Percentiles rank a stretch among this genome's conserved stretches.
Evolutionary conservation across 2,113 vertebrate genomes (phyloP).

Genomic region (Myrmecophaga tridactyla): DNA sequence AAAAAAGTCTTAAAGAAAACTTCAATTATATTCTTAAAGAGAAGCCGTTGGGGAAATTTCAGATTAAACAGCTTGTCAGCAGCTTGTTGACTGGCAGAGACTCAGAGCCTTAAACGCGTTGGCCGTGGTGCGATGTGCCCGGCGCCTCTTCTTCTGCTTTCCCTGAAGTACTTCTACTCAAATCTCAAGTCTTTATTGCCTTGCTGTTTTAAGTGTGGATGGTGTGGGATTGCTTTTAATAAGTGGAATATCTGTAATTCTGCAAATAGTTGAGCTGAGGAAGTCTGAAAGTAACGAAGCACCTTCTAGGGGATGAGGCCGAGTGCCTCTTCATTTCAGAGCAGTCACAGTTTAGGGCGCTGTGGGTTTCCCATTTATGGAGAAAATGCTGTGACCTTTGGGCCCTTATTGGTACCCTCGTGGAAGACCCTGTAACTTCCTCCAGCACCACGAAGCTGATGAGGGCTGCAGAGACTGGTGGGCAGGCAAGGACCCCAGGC

Average conservation of each 20-base stretch:
- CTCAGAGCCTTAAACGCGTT: too few relatives aligned
- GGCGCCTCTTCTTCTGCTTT: not conserved
- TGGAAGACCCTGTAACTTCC: slow-evolving; percentile 52
- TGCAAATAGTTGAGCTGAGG: slow-evolving; percentile 16
- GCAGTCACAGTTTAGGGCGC: not conserved
- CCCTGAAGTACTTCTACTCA: not conserved
- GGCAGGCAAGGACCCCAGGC: too few relatives aligned
- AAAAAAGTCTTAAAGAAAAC: not conserved
- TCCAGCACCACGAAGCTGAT: slow-evolving; percentile 38
- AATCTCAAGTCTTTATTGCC: not conserved
- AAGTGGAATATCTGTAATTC: not conserved
- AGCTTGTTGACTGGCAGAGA: not conserved
- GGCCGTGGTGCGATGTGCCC: too few relatives aligned
- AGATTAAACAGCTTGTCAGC: too few relatives aligned
- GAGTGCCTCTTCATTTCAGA: slow-evolving; percentile 8
- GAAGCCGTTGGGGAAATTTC: not conserved
- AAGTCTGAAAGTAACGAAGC: not conserved
- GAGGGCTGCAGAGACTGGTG: slow-evolving; percentile 18
- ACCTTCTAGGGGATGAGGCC: not conserved
- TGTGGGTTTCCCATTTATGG: not conserved
- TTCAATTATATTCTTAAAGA: slow-evolving; percentile 14
- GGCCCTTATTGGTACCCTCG: too few relatives aligned
- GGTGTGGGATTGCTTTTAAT: not conserved
- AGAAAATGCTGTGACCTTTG: too few relatives aligned
- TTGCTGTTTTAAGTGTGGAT: not conserved